Evolutionary conservation across 1,140 invertebrate genomes (phyloP).

Genomic region (roundworm (Caenorhabditis elegans)): DNA sequence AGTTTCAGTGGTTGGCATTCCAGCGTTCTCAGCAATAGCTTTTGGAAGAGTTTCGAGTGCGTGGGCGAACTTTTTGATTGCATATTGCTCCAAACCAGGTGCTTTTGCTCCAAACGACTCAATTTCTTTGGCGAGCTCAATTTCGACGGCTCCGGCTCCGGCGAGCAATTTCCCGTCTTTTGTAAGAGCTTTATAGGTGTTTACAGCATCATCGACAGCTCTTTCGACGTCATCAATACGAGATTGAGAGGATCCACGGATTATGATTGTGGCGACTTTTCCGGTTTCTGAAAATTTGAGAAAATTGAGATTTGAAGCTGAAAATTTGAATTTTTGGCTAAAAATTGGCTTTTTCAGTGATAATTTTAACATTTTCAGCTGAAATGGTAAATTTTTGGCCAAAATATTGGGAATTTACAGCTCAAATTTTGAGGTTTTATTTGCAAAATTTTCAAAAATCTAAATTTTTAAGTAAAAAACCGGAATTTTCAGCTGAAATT

Average conservation of each 20-base stretch:
- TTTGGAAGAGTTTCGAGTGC: conserved; percentile 88
- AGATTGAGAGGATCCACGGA: conserved; percentile 94
- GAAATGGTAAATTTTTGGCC: too few relatives aligned
- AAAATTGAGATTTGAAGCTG: too few relatives aligned
- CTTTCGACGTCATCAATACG: conserved; percentile 98
- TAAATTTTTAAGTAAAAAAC: too few relatives aligned
- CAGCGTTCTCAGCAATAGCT: conserved; percentile 89
- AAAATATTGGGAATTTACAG: too few relatives aligned
- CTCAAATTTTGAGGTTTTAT: too few relatives aligned
- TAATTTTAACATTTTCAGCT: too few relatives aligned
- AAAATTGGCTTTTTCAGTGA: too few relatives aligned
- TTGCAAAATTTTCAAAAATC: too few relatives aligned
- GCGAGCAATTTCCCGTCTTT: conserved; percentile 75
- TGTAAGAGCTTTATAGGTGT: conserved; percentile 89
- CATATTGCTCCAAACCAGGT: conserved; percentile 93
- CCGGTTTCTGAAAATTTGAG: conserved; percentile 78
- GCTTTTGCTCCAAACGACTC: conserved; percentile 83
- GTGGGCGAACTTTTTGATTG: conserved; percentile 88
- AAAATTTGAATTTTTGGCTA: too few relatives aligned
- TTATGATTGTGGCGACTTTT: conserved; percentile 85
- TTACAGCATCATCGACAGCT: conserved; percentile 96
- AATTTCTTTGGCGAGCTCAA: conserved; percentile 85
- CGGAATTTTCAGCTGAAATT: too few relatives aligned
- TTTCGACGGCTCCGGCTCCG: conserved; percentile 91
- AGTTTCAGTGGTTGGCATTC: conserved; percentile 79